Evolutionary conservation across 2,113 vertebrate species (phyloP).

Genomic region (Antennarius striatus): DNA sequence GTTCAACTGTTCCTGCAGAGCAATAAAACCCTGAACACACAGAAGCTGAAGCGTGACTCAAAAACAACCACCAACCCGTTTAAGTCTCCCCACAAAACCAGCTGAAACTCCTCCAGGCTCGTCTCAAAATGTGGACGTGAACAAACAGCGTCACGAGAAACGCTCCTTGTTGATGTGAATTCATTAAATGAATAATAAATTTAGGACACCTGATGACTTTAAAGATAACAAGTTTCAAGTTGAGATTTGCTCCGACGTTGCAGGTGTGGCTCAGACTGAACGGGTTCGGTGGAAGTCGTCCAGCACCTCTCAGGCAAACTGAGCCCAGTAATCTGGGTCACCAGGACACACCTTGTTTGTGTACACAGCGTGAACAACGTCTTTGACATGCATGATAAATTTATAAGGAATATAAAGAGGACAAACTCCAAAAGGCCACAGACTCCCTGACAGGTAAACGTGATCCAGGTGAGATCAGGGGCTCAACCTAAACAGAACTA

Average conservation of each 20-base stretch:
- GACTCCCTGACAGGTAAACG: slow-evolving; percentile 16
- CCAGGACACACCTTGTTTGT: slow-evolving; percentile 19
- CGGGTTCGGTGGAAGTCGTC: slow-evolving; percentile 30
- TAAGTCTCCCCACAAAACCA: too few relatives aligned
- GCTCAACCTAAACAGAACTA: slow-evolving; percentile 36
- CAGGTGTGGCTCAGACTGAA: slow-evolving; percentile 30
- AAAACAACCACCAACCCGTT: too few relatives aligned
- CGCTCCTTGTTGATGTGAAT: too few relatives aligned
- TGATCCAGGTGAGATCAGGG: slow-evolving; percentile 32
- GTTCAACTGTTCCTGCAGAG: too few relatives aligned
- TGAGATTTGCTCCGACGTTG: not conserved
- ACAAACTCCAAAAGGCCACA: slow-evolving; percentile 25
- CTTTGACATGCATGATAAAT: not conserved
- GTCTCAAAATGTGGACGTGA: too few relatives aligned
- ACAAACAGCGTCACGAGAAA: too few relatives aligned
- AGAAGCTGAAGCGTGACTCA: too few relatives aligned
- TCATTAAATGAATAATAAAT: too few relatives aligned
- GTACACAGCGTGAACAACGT: not conserved
- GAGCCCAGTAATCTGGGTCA: slow-evolving; percentile 23
- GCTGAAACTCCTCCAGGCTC: too few relatives aligned
- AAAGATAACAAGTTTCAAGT: too few relatives aligned
- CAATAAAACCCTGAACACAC: too few relatives aligned
- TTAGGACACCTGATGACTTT: too few relatives aligned
- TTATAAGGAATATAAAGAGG: not conserved
- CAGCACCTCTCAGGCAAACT: slow-evolving; percentile 8